phyloP scores from a whole-genome alignment of 2,888 invertebrate species.

The Parelbella ahira region DNA sequence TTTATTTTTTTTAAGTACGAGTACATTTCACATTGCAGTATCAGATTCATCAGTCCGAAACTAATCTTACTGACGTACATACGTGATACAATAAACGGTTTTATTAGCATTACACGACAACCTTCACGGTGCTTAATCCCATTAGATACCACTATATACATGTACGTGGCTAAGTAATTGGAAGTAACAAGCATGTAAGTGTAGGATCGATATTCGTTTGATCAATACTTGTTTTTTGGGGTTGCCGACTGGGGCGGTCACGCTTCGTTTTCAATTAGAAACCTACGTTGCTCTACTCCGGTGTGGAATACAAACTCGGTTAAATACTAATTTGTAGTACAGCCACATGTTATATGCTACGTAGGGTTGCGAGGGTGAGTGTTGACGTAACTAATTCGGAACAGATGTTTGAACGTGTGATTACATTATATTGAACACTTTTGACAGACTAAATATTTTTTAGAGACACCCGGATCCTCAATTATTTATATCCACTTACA shows the following conservation, averaged over 20 bases:
- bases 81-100: background rate
- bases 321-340: too few relatives aligned
- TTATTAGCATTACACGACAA: background rate
- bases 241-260: constrained; percentile 14
- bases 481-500: too few relatives aligned
- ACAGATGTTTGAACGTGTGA: constrained; percentile 11
- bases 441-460: too few relatives aligned
- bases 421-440: too few relatives aligned
- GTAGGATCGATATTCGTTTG: constrained; percentile 32
- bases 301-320: constrained; percentile 11
- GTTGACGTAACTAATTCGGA: constrained; percentile 13
- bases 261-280: constrained; percentile 33
- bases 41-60: too few relatives aligned
- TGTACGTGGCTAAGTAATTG: constrained; percentile 20
- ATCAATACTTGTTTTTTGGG: constrained; percentile 31
- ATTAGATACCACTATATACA: constrained; percentile 12
- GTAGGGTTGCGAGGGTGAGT: too few relatives aligned
- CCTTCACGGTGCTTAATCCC: constrained; percentile 7
- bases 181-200: constrained; percentile 16
- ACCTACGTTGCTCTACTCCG: constrained; percentile 15
- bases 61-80: too few relatives aligned
- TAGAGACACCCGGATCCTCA: too few relatives aligned
- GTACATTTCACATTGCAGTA: too few relatives aligned
- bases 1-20: too few relatives aligned
- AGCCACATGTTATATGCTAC: too few relatives aligned